phyloP scores from a whole-genome alignment of 2,888 invertebrate genomes.

The Crossocerus cetratus region DNA sequence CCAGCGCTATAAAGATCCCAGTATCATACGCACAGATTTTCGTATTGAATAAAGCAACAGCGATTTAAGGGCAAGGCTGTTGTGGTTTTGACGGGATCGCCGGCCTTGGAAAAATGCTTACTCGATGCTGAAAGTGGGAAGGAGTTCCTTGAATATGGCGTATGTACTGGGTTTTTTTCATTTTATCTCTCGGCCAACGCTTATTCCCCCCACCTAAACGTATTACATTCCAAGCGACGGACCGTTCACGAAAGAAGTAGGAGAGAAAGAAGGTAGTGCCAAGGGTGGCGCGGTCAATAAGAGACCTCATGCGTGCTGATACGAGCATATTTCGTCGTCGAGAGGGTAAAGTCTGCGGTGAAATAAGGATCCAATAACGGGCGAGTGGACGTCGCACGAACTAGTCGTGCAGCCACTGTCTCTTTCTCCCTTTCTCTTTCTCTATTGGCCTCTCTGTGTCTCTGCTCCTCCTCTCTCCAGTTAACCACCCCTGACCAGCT shows the following conservation, averaged over 20 bases:
- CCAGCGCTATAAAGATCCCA: no score
- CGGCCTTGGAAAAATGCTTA: conserved; percentile 37
- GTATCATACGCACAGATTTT: no score
- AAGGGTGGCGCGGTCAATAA: conserved; percentile 64
- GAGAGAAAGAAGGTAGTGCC: conserved; percentile 31
- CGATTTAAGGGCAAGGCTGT: conserved; percentile 31
- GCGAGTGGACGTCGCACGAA: conserved; percentile 42
- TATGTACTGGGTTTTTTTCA: conserved; percentile 42
- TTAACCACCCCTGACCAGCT: conserved; percentile 37
- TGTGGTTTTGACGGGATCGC: conserved; percentile 18
- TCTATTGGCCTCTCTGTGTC: not conserved
- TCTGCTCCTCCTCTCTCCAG: conserved; percentile 14
- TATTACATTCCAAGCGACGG: conserved; percentile 45
- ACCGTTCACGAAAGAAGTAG: conserved; percentile 37
- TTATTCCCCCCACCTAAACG: conserved; percentile 45
- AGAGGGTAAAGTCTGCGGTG: conserved; percentile 70
- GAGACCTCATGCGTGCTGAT: conserved; percentile 70
- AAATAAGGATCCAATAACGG: conserved; percentile 70
- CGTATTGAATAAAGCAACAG: not conserved
- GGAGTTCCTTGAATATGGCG: conserved; percentile 28
- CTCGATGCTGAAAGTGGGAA: conserved; percentile 16
- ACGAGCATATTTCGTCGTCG: conserved; percentile 67
- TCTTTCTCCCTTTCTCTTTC: no score
- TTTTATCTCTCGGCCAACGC: conserved; percentile 41
- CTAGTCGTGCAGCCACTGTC: conserved; percentile 14